phyloP scores from a whole-genome alignment of 2,113 vertebrate species.

The Fulmarus glacialis region DNA sequence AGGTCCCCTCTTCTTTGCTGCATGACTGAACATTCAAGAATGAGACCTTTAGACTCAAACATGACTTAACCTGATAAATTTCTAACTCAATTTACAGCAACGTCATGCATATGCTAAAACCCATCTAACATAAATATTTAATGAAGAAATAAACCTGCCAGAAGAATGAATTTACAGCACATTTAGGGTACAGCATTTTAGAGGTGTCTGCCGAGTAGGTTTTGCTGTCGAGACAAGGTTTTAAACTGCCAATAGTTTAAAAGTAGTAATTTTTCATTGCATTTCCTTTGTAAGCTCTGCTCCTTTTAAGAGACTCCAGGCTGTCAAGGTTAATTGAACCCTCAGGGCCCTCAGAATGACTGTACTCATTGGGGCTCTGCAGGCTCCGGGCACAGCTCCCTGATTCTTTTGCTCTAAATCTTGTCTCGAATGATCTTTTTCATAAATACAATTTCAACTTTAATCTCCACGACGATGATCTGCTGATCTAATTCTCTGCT shows the following conservation, averaged over 20 bases:
- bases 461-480: background rate
- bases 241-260: conserved; percentile 65
- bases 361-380: conserved; percentile 1
- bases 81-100: conserved; percentile 62
- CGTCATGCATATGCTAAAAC: conserved; percentile 54
- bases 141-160: conserved; percentile 72
- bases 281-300: conserved; percentile 29
- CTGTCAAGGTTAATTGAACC: conserved; percentile 71
- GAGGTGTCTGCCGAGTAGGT: conserved; percentile 45
- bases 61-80: conserved; percentile 55
- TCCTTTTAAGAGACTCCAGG: conserved; percentile 51
- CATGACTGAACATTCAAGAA: conserved; percentile 15
- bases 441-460: conserved; percentile 52
- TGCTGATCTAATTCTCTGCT: conserved; percentile 5
- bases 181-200: background rate
- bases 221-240: conserved; percentile 60
- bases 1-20: background rate
- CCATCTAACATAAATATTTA: conserved; percentile 67
- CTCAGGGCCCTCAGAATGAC: conserved; percentile 30
- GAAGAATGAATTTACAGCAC: conserved; percentile 60
- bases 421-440: conserved; percentile 20
- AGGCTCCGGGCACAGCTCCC: conserved; percentile 19
- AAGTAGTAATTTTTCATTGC: conserved; percentile 59
- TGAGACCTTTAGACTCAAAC: conserved; percentile 40
- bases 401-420: conserved; percentile 34